phyloP scores from a whole-genome alignment of 2,888 invertebrate genomes.

The Phortica magna region DNA sequence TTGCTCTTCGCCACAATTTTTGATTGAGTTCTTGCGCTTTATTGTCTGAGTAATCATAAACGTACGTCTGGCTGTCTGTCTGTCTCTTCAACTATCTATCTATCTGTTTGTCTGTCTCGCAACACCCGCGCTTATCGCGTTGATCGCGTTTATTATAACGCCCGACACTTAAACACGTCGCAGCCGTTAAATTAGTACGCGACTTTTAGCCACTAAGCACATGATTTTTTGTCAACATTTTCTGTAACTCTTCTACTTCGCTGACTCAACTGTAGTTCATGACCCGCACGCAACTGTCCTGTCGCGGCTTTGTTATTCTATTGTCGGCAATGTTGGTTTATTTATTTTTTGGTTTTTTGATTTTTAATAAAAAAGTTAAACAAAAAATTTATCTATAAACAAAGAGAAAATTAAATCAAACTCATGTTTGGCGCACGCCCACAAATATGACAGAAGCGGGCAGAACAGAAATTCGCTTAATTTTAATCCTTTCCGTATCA shows the following conservation, averaged over 20 bases:
- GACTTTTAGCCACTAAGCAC: conserved; percentile 65
- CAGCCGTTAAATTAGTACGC: conserved; percentile 67
- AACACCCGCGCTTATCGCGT: conserved; percentile 60
- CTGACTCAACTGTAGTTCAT: conserved; percentile 45
- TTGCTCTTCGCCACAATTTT: neutral
- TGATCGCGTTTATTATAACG: conserved; percentile 27
- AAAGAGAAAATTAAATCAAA: conserved; percentile 10
- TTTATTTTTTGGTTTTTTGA: conserved; percentile 1
- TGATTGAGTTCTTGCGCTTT: conserved; percentile 29
- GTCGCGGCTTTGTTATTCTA: neutral
- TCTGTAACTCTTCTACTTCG: neutral
- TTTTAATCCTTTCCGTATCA: conserved; percentile 78
- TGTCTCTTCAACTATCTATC: neutral
- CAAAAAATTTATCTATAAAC: conserved; percentile 6
- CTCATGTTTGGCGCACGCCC: neutral
- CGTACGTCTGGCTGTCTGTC: neutral
- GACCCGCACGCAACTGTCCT: neutral
- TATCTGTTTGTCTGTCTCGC: neutral
- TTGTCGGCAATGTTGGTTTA: neutral
- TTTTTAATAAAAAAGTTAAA: conserved; percentile 24
- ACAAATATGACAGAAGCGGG: conserved; percentile 1
- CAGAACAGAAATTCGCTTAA: conserved; percentile 72
- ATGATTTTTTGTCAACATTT: conserved; percentile 33
- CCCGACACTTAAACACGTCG: conserved; percentile 57
- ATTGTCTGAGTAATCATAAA: conserved; percentile 18